Percentiles rank a stretch among this genome's conserved stretches.
Evolutionary conservation across 2,113 vertebrate genomes (phyloP).

Genomic region (Silurus glanis): DNA sequence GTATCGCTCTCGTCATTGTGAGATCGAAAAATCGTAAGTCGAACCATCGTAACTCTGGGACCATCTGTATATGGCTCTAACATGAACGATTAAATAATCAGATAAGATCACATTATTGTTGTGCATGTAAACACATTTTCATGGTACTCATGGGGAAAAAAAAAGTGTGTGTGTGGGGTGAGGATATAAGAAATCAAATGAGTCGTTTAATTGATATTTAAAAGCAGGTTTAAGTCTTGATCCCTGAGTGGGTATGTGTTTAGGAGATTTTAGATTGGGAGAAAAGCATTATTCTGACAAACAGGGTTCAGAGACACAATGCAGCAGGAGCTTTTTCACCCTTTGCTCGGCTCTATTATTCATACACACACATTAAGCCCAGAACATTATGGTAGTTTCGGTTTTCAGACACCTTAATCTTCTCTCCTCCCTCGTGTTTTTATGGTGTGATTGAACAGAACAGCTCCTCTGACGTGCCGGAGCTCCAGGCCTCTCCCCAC

Average conservation of each 20-base stretch:
- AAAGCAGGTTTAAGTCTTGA: neutral
- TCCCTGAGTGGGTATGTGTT: neutral
- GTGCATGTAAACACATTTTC: neutral
- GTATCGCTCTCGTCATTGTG: too few relatives aligned
- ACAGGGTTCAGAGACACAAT: neutral
- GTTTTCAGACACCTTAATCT: conserved; percentile 43
- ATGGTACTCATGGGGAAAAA: neutral
- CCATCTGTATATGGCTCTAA: neutral
- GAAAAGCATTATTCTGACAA: neutral
- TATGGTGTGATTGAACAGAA: conserved; percentile 36
- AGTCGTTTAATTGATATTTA: neutral
- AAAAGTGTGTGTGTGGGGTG: neutral
- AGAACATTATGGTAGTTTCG: conserved; percentile 31
- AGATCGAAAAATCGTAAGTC: too few relatives aligned
- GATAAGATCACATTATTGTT: neutral
- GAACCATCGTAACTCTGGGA: too few relatives aligned
- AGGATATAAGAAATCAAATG: neutral
- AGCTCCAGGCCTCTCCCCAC: conserved; percentile 55
- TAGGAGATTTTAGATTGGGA: neutral
- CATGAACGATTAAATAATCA: neutral
- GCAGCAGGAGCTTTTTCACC: neutral
- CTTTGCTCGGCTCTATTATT: conserved; percentile 20
- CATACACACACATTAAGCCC: conserved; percentile 23
- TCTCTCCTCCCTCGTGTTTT: conserved; percentile 37
- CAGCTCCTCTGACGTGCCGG: conserved; percentile 14